Base-by-base conservation (phyloP, 2,888 invertebrate genomes). In the Drosophila affinis region DNA sequence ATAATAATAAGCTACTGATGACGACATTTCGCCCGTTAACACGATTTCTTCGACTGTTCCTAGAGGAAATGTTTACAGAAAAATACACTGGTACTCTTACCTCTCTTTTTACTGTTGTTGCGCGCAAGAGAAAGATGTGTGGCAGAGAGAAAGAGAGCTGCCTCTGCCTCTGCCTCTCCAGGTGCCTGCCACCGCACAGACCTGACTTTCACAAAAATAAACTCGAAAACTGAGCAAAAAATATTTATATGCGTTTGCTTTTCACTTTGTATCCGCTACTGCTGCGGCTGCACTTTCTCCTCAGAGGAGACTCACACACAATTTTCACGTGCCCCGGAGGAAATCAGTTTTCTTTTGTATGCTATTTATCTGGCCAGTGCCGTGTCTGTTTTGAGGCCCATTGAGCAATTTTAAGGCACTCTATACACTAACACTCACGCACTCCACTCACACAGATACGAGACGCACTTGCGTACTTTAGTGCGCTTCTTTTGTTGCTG, bases 271-370 rank as follows among this genome's bases (percentile, higher is more conserved):
- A 72, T 73, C 70, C 39, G 39, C 39, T 12, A 3, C 34, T 4
- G 34, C 34, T 14, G 39, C 39, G 6, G 73, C 69, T 67, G 65
- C 81, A 79, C 83, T 87, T 84, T 84, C 83, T 84, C 83, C 81
- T 65, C 68, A 80, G 39, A n/a, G 39, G n/a, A 39, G 39, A 7
- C 39, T 39, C n/a, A 39, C 14, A n/a, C 39, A 39, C 39, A 39
- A 76, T 81, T 78, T 84, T 77, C 81, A 78, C 87, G 76, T 77
- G 85, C 60, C 48, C 48, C 45, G 70, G 68, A 46, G 53, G 72
- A 57, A 61, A 72, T 67, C 52, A 17, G 59, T 72, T 54, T 72
- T 54, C 65, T 54, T 48, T 39, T 24, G 46, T 39, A 47, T 17
- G 34, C 18, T 53, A 59, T 61, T 67, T 59, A 46, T 51, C 62